phyloP scores from a whole-genome alignment of 1,140 invertebrate species.

The Trypoxylus dichotomus region DNA sequence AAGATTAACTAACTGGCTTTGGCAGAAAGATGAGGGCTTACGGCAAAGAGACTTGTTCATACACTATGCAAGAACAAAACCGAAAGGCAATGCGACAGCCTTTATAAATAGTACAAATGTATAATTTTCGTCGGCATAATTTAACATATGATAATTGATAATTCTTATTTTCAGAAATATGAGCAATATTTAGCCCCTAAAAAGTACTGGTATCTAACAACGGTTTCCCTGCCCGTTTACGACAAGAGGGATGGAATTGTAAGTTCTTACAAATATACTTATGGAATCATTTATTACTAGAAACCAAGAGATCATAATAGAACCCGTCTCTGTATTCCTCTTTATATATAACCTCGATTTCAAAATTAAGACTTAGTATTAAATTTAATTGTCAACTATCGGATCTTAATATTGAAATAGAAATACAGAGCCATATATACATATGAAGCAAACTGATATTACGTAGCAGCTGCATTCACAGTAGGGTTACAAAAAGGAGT shows the following conservation, averaged over 20 bases:
- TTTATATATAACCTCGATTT: no score
- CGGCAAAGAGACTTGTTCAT: conserved; percentile 73
- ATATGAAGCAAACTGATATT: no score
- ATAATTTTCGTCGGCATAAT: not conserved
- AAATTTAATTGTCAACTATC: no score
- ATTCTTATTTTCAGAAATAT: conserved; percentile 57
- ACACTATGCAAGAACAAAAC: conserved; percentile 57
- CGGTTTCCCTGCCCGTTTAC: conserved; percentile 89
- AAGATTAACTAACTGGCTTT: conserved; percentile 85
- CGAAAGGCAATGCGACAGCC: not conserved
- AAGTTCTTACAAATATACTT: conserved; percentile 51
- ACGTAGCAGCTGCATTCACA: no score
- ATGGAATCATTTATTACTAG: no score
- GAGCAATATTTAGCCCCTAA: conserved; percentile 60
- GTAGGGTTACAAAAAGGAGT: no score
- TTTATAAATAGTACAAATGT: not conserved
- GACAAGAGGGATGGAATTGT: conserved; percentile 78
- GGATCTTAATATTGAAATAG: no score
- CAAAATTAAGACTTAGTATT: no score
- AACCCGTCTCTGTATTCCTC: no score
- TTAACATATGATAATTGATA: no score
- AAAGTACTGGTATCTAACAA: conserved; percentile 81
- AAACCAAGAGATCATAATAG: no score
- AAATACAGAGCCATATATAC: no score
- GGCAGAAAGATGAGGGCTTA: conserved; percentile 78